A percentile compares a stretch with the other conserved stretches of the same genome.
These are phyloP conservation scores for Solea senegalensis DNA, from an alignment of 2,113 vertebrate species.

Conservation along the genomic window DNA sequence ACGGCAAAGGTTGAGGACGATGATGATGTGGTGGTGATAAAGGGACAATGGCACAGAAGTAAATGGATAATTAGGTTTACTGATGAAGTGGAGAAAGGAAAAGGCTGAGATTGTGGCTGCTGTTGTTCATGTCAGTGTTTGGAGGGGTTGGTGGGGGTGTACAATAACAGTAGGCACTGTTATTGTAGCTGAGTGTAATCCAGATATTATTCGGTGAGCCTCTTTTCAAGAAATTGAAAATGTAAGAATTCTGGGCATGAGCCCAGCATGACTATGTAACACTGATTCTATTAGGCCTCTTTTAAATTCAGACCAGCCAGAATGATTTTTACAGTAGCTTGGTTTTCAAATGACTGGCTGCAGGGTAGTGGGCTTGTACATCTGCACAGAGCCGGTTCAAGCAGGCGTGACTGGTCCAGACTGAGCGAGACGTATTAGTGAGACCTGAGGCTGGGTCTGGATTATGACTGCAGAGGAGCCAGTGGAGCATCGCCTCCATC, in stretches of 20 bases:
- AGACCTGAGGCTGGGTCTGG: constrained; percentile 53
- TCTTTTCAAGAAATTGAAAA: constrained; percentile 3
- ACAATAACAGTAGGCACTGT: constrained; percentile 6
- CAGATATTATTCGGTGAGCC: constrained; percentile 10
- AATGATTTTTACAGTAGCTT: constrained; percentile 30
- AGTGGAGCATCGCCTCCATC: constrained; percentile 35
- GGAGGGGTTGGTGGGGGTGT: neutral
- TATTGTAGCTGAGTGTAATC: neutral
- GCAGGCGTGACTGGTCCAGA: constrained; percentile 48
- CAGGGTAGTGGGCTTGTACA: constrained; percentile 35
- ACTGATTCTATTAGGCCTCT: constrained; percentile 20
- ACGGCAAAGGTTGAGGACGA: constrained; percentile 15
- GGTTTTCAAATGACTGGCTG: constrained; percentile 44
- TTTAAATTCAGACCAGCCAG: constrained; percentile 31
- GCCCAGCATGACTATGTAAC: constrained; percentile 14
- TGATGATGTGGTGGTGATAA: constrained; percentile 16
- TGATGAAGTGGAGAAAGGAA: neutral
- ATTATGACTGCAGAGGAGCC: constrained; percentile 66
- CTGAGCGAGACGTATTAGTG: constrained; percentile 45
- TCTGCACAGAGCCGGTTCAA: constrained; percentile 27
- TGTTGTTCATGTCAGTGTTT: neutral
- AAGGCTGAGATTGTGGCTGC: neutral
- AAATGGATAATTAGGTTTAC: constrained; percentile 13
- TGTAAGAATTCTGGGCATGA: constrained; percentile 15
- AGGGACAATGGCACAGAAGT: constrained; percentile 21